Evolutionary conservation across 2,797 vertebrate species (phyloP), one percentile per base, ranked within the genome.

Genomic region (Buceros bicornis): DNA sequence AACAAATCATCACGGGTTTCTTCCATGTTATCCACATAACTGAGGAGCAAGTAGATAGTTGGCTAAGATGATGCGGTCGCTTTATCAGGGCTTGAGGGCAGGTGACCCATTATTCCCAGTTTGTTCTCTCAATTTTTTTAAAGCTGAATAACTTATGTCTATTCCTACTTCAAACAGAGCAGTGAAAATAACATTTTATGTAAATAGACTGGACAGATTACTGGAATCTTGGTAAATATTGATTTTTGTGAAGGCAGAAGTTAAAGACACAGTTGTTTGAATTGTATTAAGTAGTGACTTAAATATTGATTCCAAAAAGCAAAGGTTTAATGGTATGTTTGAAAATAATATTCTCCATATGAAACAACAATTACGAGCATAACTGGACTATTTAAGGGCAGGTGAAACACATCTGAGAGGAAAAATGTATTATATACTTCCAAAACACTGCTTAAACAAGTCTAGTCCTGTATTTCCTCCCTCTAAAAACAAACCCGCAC

Each of bases 201-300:
- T n/a, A 93, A 95, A 80, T 35, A 83, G 69, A 51, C 16, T 13
- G 37, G 33, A 85, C 8, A 78, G 37, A 88, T 86, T 88, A 91
- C 42, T 91, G 13, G 50, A 94, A 86, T 80, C 82, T 87, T 86
- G 50, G 28, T 93, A 91, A 93, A 89, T 94, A 95, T 48, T 91
- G 82, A 91, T 86, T 93, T 40, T 77, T 91, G 31, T 57, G 72
- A 83, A 86, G 76, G 48, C 42, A 82, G 60, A 85, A 70, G 65
- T 94, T 87, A 56, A 92, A 71, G 89, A 60, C 18, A 21, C 54
- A 73, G 60, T 64, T 91, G 51, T 53, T 79, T 66, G 71, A 82
- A 79, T 73, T 82, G 40, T 70, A 82, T 85, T 87, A 51, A 72
- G 35, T 31, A 51, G 58, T 45, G 13, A 40, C 29, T 79, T 84